Base-by-base conservation (phyloP, 2,113 vertebrate genomes). In the Anser brachyrhynchus region DNA sequence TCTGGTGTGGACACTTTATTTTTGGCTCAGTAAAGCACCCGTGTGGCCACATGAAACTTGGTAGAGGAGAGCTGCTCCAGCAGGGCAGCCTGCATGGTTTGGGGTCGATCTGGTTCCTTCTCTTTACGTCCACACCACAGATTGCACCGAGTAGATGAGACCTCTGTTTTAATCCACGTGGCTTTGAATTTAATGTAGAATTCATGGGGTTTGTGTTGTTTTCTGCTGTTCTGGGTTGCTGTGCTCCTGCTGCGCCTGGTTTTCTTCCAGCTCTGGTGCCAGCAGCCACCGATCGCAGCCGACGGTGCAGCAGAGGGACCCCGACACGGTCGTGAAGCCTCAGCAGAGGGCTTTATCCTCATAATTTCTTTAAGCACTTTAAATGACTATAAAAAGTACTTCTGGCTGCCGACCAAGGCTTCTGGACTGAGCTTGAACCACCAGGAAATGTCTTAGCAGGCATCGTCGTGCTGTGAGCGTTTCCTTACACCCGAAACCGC, bases 31-130 rank as follows among this genome's bases (percentile, higher is more conserved):
- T 89, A 65, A 44, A 51, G 31, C 35, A 17, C 19, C 43, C 17
- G 1, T 26, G 55, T 61, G 58, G 74, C 26, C 25, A 22, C 29
- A 0, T 28, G 17, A 7, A 52, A 43, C 11, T 10, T 13, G 62
- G 52, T 1, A 6, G 37, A 54, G 49, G 26, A 71, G 10, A n/a
- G 3, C 10, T 58, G n/a, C 35, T 11, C 8, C 31, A 5, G n/a
- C 2, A 28, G 74, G 33, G 22, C 44, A 29, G 73, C 5, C 59
- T 25, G 2, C 4, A 0, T n/a, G 43, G 39, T 51, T 57, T 76
- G 39, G 3, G 29, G 0, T 37, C 10, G 39, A 8, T 22, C 0
- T 3, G 16, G 13, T 73, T 51, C 0, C 2, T 4, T 3, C 25
- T 71, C 6, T 23, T 41, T 29, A 10, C 7, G 1, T 1, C 44